Evolutionary conservation across 2,888 invertebrate species (phyloP).

Genomic region (Hemaris fuciformis): DNA sequence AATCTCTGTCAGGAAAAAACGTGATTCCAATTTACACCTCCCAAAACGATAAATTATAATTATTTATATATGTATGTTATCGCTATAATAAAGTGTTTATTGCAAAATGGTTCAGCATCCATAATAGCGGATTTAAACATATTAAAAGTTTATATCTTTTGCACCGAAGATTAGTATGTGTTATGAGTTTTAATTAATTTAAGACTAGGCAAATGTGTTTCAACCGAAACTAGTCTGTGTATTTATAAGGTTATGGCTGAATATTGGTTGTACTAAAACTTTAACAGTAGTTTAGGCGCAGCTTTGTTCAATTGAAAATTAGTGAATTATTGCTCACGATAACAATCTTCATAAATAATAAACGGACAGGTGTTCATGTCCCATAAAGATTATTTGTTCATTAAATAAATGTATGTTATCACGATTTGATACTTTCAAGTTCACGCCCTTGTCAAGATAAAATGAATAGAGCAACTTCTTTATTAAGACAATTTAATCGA

Average conservation of each 20-base stretch:
- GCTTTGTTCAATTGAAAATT: conserved; percentile 29
- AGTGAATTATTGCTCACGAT: conserved; percentile 78
- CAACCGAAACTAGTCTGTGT: not conserved
- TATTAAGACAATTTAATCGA: not conserved
- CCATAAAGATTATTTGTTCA: conserved; percentile 37
- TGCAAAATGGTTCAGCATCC: not conserved
- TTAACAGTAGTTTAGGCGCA: conserved; percentile 7
- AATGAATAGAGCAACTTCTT: not conserved
- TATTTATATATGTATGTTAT: not conserved
- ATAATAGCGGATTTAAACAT: not conserved
- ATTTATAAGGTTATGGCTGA: not conserved
- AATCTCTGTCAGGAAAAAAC: not conserved
- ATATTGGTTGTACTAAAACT: not conserved
- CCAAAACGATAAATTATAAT: not conserved
- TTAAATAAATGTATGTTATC: conserved; percentile 3
- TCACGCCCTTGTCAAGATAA: not conserved
- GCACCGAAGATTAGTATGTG: conserved; percentile 5
- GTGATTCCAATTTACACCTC: not conserved
- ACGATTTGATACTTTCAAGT: not conserved
- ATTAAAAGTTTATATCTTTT: conserved; percentile 5
- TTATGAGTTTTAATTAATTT: conserved; percentile 6
- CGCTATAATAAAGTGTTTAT: conserved; percentile 1
- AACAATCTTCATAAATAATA: conserved; percentile 70
- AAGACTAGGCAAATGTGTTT: not conserved
- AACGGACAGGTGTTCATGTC: conserved; percentile 8